Evolutionary conservation across 2,888 invertebrate genomes (phyloP), one percentile per base, ranked within the genome.

Genomic region (Baronia brevicornis): DNA sequence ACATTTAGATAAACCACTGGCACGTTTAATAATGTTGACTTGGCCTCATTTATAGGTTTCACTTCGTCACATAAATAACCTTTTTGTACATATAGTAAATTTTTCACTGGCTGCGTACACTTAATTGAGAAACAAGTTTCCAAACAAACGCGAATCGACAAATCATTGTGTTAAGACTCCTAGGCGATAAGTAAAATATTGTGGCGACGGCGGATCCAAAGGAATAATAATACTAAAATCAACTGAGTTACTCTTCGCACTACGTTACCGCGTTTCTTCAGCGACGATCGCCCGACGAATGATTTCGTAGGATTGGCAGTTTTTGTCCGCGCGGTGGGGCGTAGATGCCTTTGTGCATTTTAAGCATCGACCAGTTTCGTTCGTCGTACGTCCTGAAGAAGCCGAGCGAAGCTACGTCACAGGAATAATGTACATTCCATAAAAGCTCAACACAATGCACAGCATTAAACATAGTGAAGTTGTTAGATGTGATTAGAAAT

Each of bases 401-500:
- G 21, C 29, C 25, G 24, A 28, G 17, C 23, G n/a, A 18, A 33
- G 13, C 17, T 11, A 13, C 33, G 28, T 28, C 28, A 33, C 33
- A 28, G 33, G 28, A 33, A 28, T 27, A 33, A 27, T 19, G 26
- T 20, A 19, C 26, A 20, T 12, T 21, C 11, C 33, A 27, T n/a
- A 8, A 5, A 15, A 33, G 14, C 27, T 13, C n/a, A 23, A 17
- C 22, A 61, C 52, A 58, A 66, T 69, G 62, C 44, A 46, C 48
- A 53, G 43, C 28, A 12, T 24, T 48, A 40, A 27, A 17, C 40
- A 27, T 28, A 15, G 48, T 52, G 56, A 59, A 55, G 37, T 51
- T 43, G 48, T 47, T 51, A 51, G 36, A 49, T 53, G 59, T 63
- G 54, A 54, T 44, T 55, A 60, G 24, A 39, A 41, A 47, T 45